phyloP scores from a whole-genome alignment of 2,797 vertebrate genomes.

The Ambastaia sidthimunki region DNA sequence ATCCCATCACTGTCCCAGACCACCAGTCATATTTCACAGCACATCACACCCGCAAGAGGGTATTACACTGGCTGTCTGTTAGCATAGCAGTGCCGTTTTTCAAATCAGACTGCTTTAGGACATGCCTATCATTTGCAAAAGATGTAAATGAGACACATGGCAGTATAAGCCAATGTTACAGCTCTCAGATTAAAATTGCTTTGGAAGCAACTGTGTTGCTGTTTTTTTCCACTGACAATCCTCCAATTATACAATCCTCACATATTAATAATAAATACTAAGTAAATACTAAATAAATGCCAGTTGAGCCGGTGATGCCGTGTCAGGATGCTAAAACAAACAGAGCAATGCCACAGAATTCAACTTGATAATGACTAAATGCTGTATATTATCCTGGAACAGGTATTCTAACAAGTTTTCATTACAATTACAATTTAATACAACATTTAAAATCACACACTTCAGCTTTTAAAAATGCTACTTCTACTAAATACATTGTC shows the following conservation, averaged over 20 bases:
- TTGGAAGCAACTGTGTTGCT: background rate
- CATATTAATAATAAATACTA: background rate
- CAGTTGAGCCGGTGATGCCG: background rate
- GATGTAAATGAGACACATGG: constrained; percentile 33
- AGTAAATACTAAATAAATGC: background rate
- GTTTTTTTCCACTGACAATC: background rate
- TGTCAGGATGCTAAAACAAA: background rate
- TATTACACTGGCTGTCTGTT: constrained; percentile 7
- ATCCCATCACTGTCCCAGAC: constrained; percentile 36
- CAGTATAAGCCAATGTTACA: constrained; percentile 30
- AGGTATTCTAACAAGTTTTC: no score
- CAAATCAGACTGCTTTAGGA: constrained; percentile 27
- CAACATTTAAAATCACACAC: background rate
- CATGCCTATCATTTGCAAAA: constrained; percentile 8
- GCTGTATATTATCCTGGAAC: no score
- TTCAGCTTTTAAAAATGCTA: background rate
- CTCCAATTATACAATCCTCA: background rate
- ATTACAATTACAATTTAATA: no score
- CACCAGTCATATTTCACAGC: constrained; percentile 35
- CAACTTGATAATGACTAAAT: no score
- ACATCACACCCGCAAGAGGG: constrained; percentile 9
- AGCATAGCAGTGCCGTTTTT: constrained; percentile 15
- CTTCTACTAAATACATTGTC: background rate
- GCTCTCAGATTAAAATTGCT: background rate
- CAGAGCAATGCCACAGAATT: background rate